Evolutionary conservation across 2,113 vertebrate species (phyloP).

Genomic region (Tetrax tetrax): DNA sequence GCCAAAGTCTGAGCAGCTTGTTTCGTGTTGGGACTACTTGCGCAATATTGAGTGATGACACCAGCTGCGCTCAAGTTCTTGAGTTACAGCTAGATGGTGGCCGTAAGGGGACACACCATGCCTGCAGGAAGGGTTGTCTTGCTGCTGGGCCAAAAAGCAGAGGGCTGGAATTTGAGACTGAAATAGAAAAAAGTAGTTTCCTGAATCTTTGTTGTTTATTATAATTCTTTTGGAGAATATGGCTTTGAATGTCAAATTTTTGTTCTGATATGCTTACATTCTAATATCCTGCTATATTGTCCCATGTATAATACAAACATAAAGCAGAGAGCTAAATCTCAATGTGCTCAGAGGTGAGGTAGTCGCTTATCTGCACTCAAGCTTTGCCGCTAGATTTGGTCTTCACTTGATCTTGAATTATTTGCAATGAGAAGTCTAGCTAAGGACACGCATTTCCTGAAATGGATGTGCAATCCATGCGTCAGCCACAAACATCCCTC

Average conservation of each 20-base stretch:
- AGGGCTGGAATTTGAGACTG: background rate
- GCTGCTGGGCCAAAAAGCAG: background rate
- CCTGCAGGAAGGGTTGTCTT: background rate
- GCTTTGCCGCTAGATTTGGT: background rate
- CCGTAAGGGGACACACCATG: background rate
- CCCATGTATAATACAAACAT: background rate
- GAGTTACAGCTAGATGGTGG: conserved; percentile 3
- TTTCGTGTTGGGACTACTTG: background rate
- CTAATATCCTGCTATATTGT: background rate
- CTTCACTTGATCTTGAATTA: background rate
- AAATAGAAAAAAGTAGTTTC: background rate
- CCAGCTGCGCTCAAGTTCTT: conserved; percentile 21
- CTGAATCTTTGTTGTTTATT: background rate
- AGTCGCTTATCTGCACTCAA: background rate
- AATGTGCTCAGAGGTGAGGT: background rate
- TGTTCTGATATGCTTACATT: background rate
- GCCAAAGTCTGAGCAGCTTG: background rate
- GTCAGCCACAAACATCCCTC: background rate
- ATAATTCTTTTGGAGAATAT: background rate
- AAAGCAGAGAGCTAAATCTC: background rate
- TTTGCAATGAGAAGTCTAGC: background rate
- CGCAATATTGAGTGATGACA: background rate
- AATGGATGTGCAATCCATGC: background rate
- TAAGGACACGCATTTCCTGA: background rate
- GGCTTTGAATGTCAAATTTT: background rate